Evolutionary conservation across 2,888 invertebrate genomes (phyloP).

Genomic region (Machimus atricapillus): DNA sequence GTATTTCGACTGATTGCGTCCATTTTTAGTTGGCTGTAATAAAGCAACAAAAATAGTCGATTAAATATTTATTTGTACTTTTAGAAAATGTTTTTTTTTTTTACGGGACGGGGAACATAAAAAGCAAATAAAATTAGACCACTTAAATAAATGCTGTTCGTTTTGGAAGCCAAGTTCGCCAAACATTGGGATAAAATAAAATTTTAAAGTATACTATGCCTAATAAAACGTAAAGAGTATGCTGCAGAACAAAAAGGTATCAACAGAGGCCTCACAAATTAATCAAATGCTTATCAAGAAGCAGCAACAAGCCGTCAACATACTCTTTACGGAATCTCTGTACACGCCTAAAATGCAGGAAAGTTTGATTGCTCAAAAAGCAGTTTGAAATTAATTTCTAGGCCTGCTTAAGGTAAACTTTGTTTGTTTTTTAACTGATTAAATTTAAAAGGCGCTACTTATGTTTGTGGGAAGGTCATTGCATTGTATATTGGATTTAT

Average conservation of each 20-base stretch:
- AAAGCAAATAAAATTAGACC: background rate
- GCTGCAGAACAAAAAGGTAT: background rate
- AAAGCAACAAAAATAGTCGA: background rate
- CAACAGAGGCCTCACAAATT: background rate
- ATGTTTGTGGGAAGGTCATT: background rate
- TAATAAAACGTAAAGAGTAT: background rate
- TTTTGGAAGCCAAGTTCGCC: background rate
- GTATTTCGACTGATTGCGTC: conserved; percentile 63
- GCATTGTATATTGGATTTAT: background rate
- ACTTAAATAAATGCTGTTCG: background rate
- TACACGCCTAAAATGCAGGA: background rate
- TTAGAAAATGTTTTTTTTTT: background rate
- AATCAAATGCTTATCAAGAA: background rate
- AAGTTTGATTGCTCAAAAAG: background rate
- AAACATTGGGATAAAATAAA: background rate
- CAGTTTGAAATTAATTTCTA: background rate
- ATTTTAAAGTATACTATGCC: background rate
- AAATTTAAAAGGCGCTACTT: background rate
- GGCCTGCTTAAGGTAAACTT: background rate
- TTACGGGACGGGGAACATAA: background rate
- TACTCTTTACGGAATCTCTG: background rate
- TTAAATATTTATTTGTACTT: background rate
- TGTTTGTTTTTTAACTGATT: background rate
- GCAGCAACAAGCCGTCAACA: background rate
- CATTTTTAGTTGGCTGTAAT: conserved; percentile 62